Base-by-base conservation (phyloP, 2,888 invertebrate genomes). In the Onthophagus sagittarius region DNA sequence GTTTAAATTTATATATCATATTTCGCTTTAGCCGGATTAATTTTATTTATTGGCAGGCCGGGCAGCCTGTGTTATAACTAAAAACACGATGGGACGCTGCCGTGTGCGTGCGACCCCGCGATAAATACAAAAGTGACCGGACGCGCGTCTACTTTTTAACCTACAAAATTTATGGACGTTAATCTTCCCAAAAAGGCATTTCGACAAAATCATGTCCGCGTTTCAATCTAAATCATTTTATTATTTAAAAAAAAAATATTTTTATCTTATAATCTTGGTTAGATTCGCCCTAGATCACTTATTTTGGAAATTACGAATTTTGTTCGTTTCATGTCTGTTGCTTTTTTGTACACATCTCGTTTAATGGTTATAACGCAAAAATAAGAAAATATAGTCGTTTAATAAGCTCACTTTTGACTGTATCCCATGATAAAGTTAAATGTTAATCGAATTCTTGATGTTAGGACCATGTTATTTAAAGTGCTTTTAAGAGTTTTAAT, bases 81-180 rank as follows among this genome's bases (percentile, higher is more conserved):
- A 67, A 67, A 67, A 79, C 81, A 79, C n/a, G n/a, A n/a, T n/a
- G n/a, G n/a, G n/a, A n/a, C 80, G 80, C 81, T 82, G 81, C 81
- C 81, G 39, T 53, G 39, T 53, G 39, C 39, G 39, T 53, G 39
- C 39, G 39, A 9, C 23, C 81, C 75, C 73, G 71, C 75, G 73
- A 75, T 75, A 75, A 75, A 75, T 72, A 75, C 75, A 73, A 71
- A 73, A 73, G 72, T 67, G n/a, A 31, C 15, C 64, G 64, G 23
- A 23, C 64, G 15, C 13, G 67, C 11, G 39, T 53, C 39, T 53
- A 53, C 4, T 53, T 53, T 53, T 53, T 53, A 23, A 23, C 39
- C 39, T 11, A 7, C 5, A 11, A 53, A 53, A 53, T 53, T 53
- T 53, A 53, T 53, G 39, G 39, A 53, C 39, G 39, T 53, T 53